Evolutionary conservation across 2,113 vertebrate species (phyloP), one percentile per base, ranked within the genome.

Genomic region (Oryzias javanicus): DNA sequence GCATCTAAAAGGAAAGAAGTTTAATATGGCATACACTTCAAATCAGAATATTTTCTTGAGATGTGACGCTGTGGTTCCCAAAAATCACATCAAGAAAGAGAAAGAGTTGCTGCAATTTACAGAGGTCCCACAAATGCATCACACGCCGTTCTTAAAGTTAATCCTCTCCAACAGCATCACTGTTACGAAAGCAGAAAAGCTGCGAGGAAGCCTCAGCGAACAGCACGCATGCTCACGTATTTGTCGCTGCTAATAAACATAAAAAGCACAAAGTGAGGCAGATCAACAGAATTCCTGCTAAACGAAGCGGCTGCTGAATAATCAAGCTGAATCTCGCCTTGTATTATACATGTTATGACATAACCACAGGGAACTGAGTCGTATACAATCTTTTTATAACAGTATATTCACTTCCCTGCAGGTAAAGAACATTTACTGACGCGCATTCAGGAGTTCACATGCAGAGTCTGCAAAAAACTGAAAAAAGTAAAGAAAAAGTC

Each of bases 271-370:
- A 49, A 14, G 48, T 24, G 20, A 51, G 16, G 6, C 13, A 6
- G 41, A 51, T 49, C 50, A 51, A 41, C 60, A 44, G 42, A 51
- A 41, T n/a, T 51, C 48, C 49, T 50, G 48, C 59, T 18, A 51
- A 50, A 52, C 29, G 49, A 63, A 63, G n/a, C 60, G 35, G 49
- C n/a, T 44, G 49, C 49, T 63, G 42, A 62, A 62, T 53, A 53
- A 53, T 63, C 42, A 46, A 63, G 17, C 22, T 45, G 35, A 51
- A 45, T 27, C 17, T 50, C 8, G 41, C 4, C 59, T 51, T 45
- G 41, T 53, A 29, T 63, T 46, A 29, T n/a, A 42, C n/a, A 16
- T 25, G 20, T 40, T 49, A 17, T 35, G 16, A 13, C 46, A n/a
- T 4, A 51, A 17, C 8, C 6, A 5, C 12, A 17, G 10, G 27